phyloP scores from a whole-genome alignment of 2,888 invertebrate genomes.

The Latrodectus hesperus region DNA sequence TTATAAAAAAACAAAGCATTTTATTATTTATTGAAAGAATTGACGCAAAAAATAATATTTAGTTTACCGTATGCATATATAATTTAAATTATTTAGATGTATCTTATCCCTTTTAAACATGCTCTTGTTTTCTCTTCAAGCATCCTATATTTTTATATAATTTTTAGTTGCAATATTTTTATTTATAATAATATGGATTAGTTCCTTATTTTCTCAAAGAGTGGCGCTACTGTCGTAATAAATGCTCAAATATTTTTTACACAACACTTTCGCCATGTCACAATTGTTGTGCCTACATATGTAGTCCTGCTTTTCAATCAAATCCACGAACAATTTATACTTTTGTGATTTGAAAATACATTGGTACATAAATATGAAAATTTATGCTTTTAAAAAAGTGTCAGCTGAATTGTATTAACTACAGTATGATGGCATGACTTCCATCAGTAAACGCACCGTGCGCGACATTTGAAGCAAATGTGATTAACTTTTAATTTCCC shows the following conservation, averaged over 20 bases:
- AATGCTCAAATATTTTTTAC: neutral
- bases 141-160: too few relatives aligned
- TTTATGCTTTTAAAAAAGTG: too few relatives aligned
- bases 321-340: neutral
- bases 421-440: too few relatives aligned
- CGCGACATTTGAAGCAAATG: too few relatives aligned
- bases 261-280: neutral
- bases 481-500: too few relatives aligned
- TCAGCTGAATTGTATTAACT: too few relatives aligned
- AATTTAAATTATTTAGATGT: too few relatives aligned
- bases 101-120: too few relatives aligned
- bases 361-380: too few relatives aligned
- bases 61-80: neutral
- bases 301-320: neutral
- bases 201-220: conserved; percentile 33
- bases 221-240: conserved; percentile 55
- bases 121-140: too few relatives aligned
- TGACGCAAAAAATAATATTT: neutral
- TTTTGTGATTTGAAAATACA: neutral
- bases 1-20: neutral
- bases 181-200: neutral
- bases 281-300: neutral
- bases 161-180: neutral
- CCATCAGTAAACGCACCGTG: too few relatives aligned
- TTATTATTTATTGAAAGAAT: neutral